A percentile compares a stretch with the other conserved stretches of the same genome.
Conservation (phyloP, 2,888 invertebrate genomes). For the Ennomos quercinarius region DNA sequence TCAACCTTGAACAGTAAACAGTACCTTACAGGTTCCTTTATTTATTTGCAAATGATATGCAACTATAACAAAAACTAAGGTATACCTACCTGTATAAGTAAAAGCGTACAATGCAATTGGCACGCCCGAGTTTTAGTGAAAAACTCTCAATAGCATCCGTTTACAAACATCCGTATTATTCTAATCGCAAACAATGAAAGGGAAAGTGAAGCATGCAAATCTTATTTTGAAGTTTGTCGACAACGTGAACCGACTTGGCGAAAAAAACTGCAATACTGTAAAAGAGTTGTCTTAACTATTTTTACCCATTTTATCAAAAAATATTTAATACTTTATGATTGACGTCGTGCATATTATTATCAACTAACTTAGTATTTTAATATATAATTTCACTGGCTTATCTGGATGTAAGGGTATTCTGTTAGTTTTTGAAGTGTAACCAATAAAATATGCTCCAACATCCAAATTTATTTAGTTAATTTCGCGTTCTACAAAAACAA, state of each 20-base stretch:
- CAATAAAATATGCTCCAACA: too few species aligned
- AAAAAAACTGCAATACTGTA: neutral
- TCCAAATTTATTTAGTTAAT: too few species aligned
- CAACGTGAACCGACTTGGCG: constrained; percentile 3
- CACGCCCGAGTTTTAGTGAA: constrained; percentile 21
- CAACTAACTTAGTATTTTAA: too few species aligned
- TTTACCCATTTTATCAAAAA: too few species aligned
- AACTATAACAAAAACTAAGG: neutral
- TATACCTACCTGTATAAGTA: constrained; percentile 5
- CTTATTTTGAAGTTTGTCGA: constrained; percentile 25
- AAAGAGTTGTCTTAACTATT: neutral
- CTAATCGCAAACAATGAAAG: constrained; percentile 69
- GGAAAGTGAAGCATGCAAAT: constrained; percentile 78
- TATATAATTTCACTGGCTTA: too few species aligned
- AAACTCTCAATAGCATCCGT: constrained; percentile 44
- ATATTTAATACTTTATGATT: too few species aligned
- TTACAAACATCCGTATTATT: constrained; percentile 56
- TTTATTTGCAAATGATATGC: constrained; percentile 14
- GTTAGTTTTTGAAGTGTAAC: too few species aligned
- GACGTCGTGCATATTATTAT: too few species aligned
- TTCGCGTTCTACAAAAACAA: too few species aligned
- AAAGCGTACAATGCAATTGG: constrained; percentile 13
- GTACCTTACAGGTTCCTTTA: neutral
- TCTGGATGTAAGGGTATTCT: too few species aligned
- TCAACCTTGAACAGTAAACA: too few species aligned